A percentile compares a stretch with the other conserved stretches of the same genome.
Conservation (phyloP, 1,140 invertebrate genomes). For the Cherax destructor region DNA sequence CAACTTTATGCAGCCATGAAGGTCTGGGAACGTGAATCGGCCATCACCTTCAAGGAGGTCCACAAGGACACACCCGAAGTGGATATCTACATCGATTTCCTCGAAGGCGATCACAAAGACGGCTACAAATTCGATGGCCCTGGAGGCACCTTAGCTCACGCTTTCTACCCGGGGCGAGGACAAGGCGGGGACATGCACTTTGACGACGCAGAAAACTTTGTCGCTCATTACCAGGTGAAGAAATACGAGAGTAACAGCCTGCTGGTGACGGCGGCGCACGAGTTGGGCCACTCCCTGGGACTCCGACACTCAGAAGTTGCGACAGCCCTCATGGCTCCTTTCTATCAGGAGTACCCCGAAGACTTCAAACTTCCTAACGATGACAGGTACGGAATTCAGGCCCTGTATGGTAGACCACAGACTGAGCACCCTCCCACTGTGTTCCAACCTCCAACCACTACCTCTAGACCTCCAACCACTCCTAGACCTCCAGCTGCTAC, state of each 20-base stretch:
- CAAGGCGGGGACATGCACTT: constrained; percentile 78
- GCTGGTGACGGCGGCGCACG: constrained; percentile 77
- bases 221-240: constrained; percentile 63
- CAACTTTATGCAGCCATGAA: constrained; percentile 5
- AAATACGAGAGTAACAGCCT: constrained; percentile 75
- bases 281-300: constrained; percentile 79
- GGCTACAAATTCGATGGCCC: constrained; percentile 76
- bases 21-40: constrained; percentile 24
- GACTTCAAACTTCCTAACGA: constrained; percentile 79
- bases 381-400: constrained; percentile 76
- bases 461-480: constrained; percentile 1
- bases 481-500: constrained; percentile 34
- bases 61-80: constrained; percentile 32
- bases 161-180: constrained; percentile 76
- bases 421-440: constrained; percentile 14
- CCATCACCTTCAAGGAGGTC: constrained; percentile 19
- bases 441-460: not conserved
- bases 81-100: constrained; percentile 58
- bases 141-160: constrained; percentile 75
- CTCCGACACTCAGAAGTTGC: constrained; percentile 75
- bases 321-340: constrained; percentile 76
- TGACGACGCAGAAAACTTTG: constrained; percentile 78
- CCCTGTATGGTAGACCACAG: constrained; percentile 75
- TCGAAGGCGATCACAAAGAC: constrained; percentile 87
- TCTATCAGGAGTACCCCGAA: constrained; percentile 76